These are phyloP conservation scores for Brachycybe producta DNA, from an alignment of 2,888 invertebrate genomes.

Conservation along the genomic window DNA sequence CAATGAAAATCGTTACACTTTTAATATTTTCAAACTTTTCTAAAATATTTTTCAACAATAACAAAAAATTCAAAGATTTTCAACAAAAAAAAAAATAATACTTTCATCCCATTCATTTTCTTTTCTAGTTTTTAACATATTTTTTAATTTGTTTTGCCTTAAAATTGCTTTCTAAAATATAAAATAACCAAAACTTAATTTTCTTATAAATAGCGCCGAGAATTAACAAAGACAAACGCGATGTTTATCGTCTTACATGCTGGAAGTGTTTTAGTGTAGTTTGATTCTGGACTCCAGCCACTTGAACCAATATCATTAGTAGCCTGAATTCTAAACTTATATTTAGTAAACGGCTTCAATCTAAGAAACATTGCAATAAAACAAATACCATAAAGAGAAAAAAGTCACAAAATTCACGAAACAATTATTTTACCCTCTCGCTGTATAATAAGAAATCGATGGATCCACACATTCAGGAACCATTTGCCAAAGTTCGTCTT, in stretches of 20 bases:
- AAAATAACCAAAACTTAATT: no score
- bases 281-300: constrained; percentile 76
- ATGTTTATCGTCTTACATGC: constrained; percentile 47
- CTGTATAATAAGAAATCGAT: constrained; percentile 71
- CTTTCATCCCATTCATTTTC: no score
- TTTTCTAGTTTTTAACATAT: no score
- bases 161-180: no score
- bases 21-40: no score
- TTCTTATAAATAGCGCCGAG: no score
- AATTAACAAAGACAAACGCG: no score
- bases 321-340: constrained; percentile 85
- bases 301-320: constrained; percentile 93
- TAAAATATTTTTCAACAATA: no score
- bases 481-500: constrained; percentile 63
- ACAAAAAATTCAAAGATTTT: no score
- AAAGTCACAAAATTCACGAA: not conserved
- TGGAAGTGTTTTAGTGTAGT: constrained; percentile 71
- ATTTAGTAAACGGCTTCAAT: constrained; percentile 73
- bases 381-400: not conserved
- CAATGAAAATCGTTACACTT: no score
- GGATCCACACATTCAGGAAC: constrained; percentile 79
- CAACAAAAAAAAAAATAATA: constrained; percentile 2
- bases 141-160: no score
- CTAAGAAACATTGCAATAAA: constrained; percentile 23
- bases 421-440: constrained; percentile 41